Evolutionary conservation across 1,140 invertebrate genomes (phyloP).

Genomic region (Venturia canescens): DNA sequence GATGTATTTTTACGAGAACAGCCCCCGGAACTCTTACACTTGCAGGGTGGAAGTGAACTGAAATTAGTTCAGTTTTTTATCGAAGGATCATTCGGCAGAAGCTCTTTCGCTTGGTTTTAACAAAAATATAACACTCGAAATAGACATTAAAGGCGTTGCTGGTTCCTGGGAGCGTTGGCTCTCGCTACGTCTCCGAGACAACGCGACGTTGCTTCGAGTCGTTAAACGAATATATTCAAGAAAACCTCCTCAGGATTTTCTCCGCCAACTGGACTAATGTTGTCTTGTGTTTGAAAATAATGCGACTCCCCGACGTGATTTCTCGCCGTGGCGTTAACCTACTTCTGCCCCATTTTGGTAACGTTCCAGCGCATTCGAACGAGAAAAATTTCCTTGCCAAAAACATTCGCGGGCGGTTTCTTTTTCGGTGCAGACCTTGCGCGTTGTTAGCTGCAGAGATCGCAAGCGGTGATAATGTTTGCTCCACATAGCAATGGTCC

Average conservation of each 20-base stretch:
- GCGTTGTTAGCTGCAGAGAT: neutral
- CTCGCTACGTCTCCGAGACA: neutral
- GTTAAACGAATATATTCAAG: neutral
- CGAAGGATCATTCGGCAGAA: too few relatives aligned
- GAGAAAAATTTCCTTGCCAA: slow-evolving; percentile 24
- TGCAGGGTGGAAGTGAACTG: too few relatives aligned
- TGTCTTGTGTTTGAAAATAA: slow-evolving; percentile 13
- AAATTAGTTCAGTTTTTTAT: too few relatives aligned
- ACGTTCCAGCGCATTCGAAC: slow-evolving; percentile 64
- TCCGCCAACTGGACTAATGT: neutral
- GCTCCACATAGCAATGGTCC: neutral
- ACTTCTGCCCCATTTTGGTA: slow-evolving; percentile 68
- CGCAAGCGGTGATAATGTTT: neutral
- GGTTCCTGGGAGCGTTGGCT: too few relatives aligned
- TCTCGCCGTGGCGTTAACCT: slow-evolving; percentile 62
- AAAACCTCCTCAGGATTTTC: neutral
- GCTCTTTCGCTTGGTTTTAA: too few relatives aligned
- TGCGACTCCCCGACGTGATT: slow-evolving; percentile 59
- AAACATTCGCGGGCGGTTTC: neutral
- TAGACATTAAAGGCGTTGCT: too few relatives aligned
- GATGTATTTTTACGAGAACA: too few relatives aligned
- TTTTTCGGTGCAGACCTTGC: neutral
- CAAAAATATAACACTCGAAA: too few relatives aligned
- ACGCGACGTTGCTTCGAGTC: slow-evolving; percentile 38
- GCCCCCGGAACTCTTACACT: too few relatives aligned